These are phyloP conservation scores for Cryptosula pallasiana DNA, from an alignment of 2,888 invertebrate species.

Conservation along the genomic window DNA sequence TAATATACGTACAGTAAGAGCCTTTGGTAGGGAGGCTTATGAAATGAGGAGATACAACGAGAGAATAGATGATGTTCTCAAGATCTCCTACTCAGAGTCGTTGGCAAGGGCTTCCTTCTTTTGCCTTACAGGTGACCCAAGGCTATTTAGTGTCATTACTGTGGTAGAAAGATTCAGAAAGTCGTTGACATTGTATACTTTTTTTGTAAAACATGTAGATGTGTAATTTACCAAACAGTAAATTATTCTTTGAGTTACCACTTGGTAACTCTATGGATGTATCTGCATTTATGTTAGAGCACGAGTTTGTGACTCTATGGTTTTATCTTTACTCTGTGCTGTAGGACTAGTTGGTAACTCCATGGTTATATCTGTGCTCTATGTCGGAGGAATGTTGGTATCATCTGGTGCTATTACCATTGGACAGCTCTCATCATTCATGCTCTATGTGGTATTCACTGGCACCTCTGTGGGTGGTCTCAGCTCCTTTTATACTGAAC, in stretches of 20 bases:
- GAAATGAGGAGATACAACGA: constrained; percentile 68
- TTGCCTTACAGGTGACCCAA: constrained; percentile 56
- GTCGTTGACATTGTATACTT: no score
- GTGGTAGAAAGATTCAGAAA: no score
- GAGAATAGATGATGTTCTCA: constrained; percentile 67
- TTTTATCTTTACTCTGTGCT: background rate
- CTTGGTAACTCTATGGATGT: no score
- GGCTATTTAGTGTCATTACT: background rate
- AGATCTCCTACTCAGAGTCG: constrained; percentile 79
- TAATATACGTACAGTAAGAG: constrained; percentile 86
- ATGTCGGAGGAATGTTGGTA: constrained; percentile 85
- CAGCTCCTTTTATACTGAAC: constrained; percentile 86
- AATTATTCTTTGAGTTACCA: background rate
- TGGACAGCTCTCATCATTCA: constrained; percentile 85
- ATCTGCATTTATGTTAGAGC: no score
- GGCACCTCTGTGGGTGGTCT: constrained; percentile 80
- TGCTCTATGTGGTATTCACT: constrained; percentile 88
- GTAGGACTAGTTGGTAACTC: constrained; percentile 71
- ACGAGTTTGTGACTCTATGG: no score
- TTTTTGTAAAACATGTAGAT: no score
- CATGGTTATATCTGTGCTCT: constrained; percentile 82
- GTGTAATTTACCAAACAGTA: no score
- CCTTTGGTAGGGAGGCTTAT: constrained; percentile 77
- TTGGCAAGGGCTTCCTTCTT: constrained; percentile 82
- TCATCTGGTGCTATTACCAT: constrained; percentile 66